Evolutionary conservation across 2,113 vertebrate genomes (phyloP).

Genomic region (Nothocercus julius): DNA sequence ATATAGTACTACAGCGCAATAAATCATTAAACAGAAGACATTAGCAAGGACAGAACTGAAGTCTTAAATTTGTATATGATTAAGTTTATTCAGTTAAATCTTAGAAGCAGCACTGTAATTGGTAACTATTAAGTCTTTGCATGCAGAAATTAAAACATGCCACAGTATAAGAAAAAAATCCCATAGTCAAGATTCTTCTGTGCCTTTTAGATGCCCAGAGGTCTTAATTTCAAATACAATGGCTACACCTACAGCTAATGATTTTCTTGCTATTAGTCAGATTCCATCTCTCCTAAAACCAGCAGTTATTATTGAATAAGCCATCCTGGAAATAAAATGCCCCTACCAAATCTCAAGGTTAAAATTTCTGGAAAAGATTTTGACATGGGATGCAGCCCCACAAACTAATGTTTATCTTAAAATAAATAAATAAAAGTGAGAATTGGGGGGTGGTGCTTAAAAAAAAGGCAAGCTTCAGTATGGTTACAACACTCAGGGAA

Average conservation of each 20-base stretch:
- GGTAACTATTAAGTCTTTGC: background rate
- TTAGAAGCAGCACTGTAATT: background rate
- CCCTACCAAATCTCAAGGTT: background rate
- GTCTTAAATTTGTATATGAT: background rate
- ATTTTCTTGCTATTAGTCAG: constrained; percentile 35
- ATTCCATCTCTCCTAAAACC: constrained; percentile 26
- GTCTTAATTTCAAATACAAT: background rate
- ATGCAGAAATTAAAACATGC: background rate
- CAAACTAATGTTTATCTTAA: background rate
- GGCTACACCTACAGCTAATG: background rate
- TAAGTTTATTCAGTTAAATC: background rate
- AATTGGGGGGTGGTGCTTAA: too few species aligned
- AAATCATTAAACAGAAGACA: background rate
- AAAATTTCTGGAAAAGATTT: background rate
- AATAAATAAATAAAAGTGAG: background rate
- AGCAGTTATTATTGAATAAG: background rate
- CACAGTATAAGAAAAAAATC: background rate
- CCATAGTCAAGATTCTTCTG: background rate
- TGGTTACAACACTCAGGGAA: background rate
- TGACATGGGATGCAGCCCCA: background rate
- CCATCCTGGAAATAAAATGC: background rate
- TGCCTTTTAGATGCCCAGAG: background rate
- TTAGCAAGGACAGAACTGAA: background rate
- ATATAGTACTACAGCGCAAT: background rate
- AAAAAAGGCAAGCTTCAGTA: background rate